Percentiles rank a stretch among this genome's conserved stretches.
phyloP scores from a whole-genome alignment of 2,888 invertebrate species.

The Xestia c-nigrum region DNA sequence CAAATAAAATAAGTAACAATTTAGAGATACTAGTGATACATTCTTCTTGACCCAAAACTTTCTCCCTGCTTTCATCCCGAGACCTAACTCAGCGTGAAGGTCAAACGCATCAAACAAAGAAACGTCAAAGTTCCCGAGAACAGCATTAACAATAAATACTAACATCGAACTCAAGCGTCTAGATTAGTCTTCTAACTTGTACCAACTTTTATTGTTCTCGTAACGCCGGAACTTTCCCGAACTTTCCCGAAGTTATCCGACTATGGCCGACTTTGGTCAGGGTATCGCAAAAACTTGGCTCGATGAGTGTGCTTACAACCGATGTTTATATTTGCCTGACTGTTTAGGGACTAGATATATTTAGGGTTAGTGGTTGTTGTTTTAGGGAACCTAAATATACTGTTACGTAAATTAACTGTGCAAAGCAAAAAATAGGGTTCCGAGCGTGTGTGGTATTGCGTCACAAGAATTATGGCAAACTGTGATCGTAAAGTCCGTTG shows the following conservation, averaged over 20 bases:
- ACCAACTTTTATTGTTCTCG: slow-evolving; percentile 58
- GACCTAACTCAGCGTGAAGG: slow-evolving; percentile 32
- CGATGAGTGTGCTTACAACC: slow-evolving; percentile 49
- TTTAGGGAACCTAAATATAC: slow-evolving; percentile 29
- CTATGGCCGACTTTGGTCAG: slow-evolving; percentile 39
- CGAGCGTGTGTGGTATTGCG: slow-evolving; percentile 12
- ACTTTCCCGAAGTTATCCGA: slow-evolving; percentile 42
- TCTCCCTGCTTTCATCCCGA: background rate
- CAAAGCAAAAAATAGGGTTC: slow-evolving; percentile 9
- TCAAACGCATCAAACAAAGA: slow-evolving; percentile 30
- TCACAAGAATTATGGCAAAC: slow-evolving; percentile 1
- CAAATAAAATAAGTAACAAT: slow-evolving; percentile 15
- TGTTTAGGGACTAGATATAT: slow-evolving; percentile 43
- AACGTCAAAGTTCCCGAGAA: slow-evolving; percentile 48
- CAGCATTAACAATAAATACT: slow-evolving; percentile 61
- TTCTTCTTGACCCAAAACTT: slow-evolving; percentile 7
- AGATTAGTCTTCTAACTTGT: slow-evolving; percentile 59
- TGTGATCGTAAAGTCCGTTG: background rate
- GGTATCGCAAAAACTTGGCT: slow-evolving; percentile 50
- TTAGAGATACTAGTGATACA: background rate
- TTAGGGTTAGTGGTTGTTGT: slow-evolving; percentile 28
- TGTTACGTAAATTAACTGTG: slow-evolving; percentile 36
- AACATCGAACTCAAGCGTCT: slow-evolving; percentile 49
- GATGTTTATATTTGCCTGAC: slow-evolving; percentile 50
- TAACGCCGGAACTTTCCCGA: slow-evolving; percentile 47